Conservation (phyloP, 2,888 invertebrate genomes). For the Cotesia congregata region DNA sequence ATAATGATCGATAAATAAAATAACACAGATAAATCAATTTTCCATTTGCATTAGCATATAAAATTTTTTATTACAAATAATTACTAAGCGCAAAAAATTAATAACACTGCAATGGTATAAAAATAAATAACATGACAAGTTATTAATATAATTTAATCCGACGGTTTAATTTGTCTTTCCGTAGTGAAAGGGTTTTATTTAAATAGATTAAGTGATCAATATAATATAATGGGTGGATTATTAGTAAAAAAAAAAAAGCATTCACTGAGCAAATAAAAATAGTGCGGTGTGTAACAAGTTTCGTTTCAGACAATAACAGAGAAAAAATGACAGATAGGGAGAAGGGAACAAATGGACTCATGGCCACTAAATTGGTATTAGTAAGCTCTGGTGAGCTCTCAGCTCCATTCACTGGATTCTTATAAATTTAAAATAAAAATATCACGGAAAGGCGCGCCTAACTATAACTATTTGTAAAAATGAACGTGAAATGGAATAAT, state of each 20-base stretch:
- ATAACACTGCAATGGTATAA: background rate
- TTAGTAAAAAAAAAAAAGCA: background rate
- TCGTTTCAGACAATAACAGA: background rate
- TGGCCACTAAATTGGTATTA: slow-evolving; percentile 25
- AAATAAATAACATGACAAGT: background rate
- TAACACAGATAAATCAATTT: background rate
- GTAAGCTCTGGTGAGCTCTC: background rate
- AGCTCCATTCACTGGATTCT: slow-evolving; percentile 6
- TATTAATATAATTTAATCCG: background rate
- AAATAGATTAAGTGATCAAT: background rate
- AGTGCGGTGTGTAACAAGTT: background rate
- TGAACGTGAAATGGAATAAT: slow-evolving; percentile 29
- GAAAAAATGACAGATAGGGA: slow-evolving; percentile 7
- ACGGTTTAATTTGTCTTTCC: background rate
- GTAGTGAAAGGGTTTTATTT: background rate
- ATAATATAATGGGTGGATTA: background rate
- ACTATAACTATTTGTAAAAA: slow-evolving; percentile 6
- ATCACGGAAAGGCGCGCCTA: slow-evolving; percentile 26
- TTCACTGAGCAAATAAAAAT: background rate
- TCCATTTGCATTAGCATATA: background rate
- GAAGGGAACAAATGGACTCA: slow-evolving; percentile 24
- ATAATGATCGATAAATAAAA: background rate
- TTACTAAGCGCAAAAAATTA: background rate
- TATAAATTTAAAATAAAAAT: background rate
- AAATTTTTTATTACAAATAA: background rate